phyloP scores from a whole-genome alignment of 1,140 invertebrate species.

The Drosophila punjabiensis region DNA sequence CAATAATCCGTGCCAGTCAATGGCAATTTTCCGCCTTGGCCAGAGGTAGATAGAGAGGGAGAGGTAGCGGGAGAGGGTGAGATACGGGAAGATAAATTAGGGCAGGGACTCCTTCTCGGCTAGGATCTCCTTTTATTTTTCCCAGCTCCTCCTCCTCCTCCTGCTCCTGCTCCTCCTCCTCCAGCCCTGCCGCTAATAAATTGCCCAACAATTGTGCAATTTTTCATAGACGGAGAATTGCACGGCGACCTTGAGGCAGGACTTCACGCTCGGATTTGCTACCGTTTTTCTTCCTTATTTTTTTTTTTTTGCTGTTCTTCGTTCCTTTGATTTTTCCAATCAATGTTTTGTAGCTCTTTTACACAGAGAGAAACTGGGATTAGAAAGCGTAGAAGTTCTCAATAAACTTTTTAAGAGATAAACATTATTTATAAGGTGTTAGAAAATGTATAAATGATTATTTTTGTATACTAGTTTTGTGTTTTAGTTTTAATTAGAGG shows the following conservation, averaged over 20 bases:
- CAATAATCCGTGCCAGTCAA: conserved; percentile 65
- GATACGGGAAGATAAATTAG: conserved; percentile 65
- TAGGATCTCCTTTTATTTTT: conserved; percentile 2
- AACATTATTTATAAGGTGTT: too few species aligned
- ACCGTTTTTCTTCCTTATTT: conserved; percentile 44
- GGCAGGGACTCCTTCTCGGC: conserved; percentile 19
- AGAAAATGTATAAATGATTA: too few species aligned
- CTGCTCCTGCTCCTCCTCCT: not conserved
- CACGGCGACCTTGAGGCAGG: conserved; percentile 26
- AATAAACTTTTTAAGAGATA: too few species aligned
- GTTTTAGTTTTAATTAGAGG: too few species aligned
- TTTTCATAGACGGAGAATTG: conserved; percentile 64
- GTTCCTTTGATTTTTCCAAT: conserved; percentile 21
- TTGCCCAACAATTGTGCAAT: conserved; percentile 79
- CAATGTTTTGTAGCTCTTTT: not conserved
- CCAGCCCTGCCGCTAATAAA: conserved; percentile 58
- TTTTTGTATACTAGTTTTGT: too few species aligned
- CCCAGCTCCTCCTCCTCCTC: conserved; percentile 13
- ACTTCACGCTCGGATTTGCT: conserved; percentile 76
- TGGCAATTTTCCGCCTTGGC: conserved; percentile 78
- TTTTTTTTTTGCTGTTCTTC: not conserved
- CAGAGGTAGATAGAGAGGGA: conserved; percentile 36
- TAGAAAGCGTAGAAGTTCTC: too few species aligned
- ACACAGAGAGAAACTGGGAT: conserved; percentile 1
- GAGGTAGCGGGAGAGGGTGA: conserved; percentile 9